phyloP scores from a whole-genome alignment of 2,113 vertebrate species.

The Podiceps cristatus region DNA sequence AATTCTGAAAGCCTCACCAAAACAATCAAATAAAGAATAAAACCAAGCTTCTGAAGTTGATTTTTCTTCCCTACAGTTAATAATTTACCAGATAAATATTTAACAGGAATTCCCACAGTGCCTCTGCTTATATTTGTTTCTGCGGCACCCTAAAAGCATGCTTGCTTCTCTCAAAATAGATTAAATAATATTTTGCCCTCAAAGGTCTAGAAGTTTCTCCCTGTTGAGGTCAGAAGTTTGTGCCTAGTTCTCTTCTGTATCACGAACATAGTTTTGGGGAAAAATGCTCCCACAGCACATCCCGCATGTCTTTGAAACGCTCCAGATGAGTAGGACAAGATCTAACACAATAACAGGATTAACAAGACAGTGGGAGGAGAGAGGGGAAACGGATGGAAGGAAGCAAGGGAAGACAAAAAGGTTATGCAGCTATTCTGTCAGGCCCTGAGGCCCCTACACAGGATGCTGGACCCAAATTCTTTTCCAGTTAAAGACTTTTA shows the following conservation, averaged over 20 bases:
- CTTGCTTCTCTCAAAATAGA: background rate
- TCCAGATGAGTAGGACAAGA: background rate
- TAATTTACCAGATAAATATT: constrained; percentile 30
- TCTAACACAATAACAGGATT: background rate
- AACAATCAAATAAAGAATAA: background rate
- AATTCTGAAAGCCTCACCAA: background rate
- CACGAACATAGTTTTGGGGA: background rate
- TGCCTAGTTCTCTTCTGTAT: background rate
- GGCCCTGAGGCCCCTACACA: background rate
- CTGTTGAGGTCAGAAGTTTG: background rate
- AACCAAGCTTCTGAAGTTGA: background rate
- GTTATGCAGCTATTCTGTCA: fast-evolving
- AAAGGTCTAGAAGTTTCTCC: background rate
- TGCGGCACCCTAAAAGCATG: background rate
- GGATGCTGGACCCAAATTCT: background rate
- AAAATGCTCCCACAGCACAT: background rate
- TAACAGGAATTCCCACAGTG: background rate
- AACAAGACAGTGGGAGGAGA: background rate
- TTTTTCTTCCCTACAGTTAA: constrained; percentile 1
- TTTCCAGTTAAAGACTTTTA: background rate
- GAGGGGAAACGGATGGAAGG: background rate
- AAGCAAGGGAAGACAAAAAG: background rate
- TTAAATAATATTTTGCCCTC: background rate
- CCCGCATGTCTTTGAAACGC: background rate
- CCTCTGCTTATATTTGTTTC: background rate